These are phyloP conservation scores for Asbolus verrucosus DNA, from an alignment of 1,140 invertebrate species.

Conservation along the genomic window DNA sequence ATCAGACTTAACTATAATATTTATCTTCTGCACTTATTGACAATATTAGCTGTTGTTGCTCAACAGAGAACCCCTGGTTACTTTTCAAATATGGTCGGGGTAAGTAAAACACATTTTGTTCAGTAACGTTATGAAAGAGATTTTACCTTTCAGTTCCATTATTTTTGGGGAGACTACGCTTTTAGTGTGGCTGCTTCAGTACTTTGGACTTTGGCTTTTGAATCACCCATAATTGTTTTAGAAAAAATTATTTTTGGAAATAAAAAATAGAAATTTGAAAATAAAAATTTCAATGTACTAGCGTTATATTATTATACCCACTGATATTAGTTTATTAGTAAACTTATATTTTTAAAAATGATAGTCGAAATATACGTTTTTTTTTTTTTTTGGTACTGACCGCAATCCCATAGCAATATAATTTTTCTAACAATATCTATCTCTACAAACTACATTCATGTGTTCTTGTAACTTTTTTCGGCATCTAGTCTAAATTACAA, in stretches of 20 bases:
- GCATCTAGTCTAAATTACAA: no score
- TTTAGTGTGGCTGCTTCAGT: neutral
- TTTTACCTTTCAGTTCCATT: conserved; percentile 11
- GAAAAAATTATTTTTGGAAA: conserved; percentile 14
- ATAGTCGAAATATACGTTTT: no score
- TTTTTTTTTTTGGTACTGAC: no score
- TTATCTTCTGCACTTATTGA: conserved; percentile 6
- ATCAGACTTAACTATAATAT: conserved; percentile 23
- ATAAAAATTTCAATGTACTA: no score
- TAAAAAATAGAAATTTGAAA: no score
- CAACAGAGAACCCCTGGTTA: neutral
- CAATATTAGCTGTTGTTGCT: neutral
- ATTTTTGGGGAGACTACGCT: conserved; percentile 19
- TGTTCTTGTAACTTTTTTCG: no score
- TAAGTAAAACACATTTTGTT: neutral
- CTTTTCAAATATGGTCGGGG: neutral
- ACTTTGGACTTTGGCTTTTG: conserved; percentile 15
- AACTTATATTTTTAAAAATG: no score
- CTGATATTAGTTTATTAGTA: no score
- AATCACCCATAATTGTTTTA: conserved; percentile 4
- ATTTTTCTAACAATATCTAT: no score
- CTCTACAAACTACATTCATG: no score
- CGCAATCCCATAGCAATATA: no score
- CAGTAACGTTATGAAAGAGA: neutral
- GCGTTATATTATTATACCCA: no score